Conservation (phyloP, 2,797 vertebrate species). For the Ctenochaetus hawaiiensis region DNA sequence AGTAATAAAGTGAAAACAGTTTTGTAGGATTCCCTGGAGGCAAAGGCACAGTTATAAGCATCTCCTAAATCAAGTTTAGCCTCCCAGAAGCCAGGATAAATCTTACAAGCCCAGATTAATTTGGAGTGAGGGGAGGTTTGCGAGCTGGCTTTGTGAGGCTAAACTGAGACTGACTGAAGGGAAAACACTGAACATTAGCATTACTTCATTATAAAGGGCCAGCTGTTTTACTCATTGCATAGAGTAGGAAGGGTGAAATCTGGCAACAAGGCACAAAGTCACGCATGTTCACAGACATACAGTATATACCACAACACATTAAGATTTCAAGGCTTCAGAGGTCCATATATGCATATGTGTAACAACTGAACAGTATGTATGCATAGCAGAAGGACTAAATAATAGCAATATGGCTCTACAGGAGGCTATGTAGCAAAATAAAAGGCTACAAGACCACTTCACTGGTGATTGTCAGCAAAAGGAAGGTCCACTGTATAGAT, state of each 20-base stretch:
- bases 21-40: conserved; percentile 63
- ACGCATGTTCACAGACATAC: conserved; percentile 66
- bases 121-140: conserved; percentile 31
- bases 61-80: conserved; percentile 25
- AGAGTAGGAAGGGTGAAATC: conserved; percentile 71
- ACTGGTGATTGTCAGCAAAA: conserved; percentile 78
- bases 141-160: conserved; percentile 19
- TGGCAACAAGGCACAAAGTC: conserved; percentile 77
- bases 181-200: conserved; percentile 41
- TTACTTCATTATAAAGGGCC: conserved; percentile 51
- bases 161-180: conserved; percentile 26
- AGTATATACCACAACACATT: conserved; percentile 62
- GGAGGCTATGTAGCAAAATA: conserved; percentile 49
- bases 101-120: not conserved
- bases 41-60: conserved; percentile 62
- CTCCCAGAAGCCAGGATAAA: conserved; percentile 19
- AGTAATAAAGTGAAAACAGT: conserved; percentile 58
- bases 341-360: conserved; percentile 51
- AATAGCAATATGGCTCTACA: conserved; percentile 41
- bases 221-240: conserved; percentile 64
- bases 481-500: conserved; percentile 43
- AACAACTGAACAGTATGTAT: conserved; percentile 55
- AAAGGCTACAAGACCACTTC: conserved; percentile 42
- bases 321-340: conserved; percentile 61
- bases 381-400: conserved; percentile 53